A percentile compares a stretch with the other conserved stretches of the same genome.
Conservation (phyloP, 2,113 vertebrate genomes). For the Peromyscus leucopus region DNA sequence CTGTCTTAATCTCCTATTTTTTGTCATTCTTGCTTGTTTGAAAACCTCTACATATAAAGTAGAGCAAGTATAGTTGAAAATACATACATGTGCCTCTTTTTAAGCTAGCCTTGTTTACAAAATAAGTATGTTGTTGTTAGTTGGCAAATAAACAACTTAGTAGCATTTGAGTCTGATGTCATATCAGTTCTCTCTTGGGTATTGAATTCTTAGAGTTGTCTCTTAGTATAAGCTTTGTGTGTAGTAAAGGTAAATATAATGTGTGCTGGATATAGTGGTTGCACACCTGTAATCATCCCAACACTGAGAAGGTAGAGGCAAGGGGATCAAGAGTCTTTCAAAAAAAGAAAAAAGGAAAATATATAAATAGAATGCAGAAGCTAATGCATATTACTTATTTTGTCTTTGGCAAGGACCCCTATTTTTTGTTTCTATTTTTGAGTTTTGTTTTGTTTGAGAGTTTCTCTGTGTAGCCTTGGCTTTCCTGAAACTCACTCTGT, state of each 20-base stretch:
- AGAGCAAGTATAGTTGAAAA: slow-evolving; percentile 30
- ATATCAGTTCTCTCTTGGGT: neutral
- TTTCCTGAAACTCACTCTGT: neutral
- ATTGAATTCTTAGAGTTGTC: neutral
- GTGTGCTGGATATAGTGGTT: neutral
- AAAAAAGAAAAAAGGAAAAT: neutral
- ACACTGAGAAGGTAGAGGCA: neutral
- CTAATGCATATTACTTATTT: neutral
- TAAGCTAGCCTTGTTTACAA: slow-evolving; percentile 34
- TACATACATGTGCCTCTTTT: neutral
- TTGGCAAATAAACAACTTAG: neutral
- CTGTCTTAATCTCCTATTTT: neutral
- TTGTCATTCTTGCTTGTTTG: neutral
- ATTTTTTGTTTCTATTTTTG: neutral
- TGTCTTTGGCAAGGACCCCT: neutral
- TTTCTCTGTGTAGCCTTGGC: neutral
- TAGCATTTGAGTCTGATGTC: neutral
- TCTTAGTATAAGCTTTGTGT: slow-evolving; percentile 7
- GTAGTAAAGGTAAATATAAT: slow-evolving; percentile 17
- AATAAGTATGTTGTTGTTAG: slow-evolving; percentile 48
- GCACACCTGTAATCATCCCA: neutral
- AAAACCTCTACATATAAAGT: slow-evolving; percentile 29
- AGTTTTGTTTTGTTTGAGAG: neutral
- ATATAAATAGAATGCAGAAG: neutral
- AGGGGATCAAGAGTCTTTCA: neutral